Base-by-base conservation (phyloP, 2,113 vertebrate species). In the Oriolus oriolus region DNA sequence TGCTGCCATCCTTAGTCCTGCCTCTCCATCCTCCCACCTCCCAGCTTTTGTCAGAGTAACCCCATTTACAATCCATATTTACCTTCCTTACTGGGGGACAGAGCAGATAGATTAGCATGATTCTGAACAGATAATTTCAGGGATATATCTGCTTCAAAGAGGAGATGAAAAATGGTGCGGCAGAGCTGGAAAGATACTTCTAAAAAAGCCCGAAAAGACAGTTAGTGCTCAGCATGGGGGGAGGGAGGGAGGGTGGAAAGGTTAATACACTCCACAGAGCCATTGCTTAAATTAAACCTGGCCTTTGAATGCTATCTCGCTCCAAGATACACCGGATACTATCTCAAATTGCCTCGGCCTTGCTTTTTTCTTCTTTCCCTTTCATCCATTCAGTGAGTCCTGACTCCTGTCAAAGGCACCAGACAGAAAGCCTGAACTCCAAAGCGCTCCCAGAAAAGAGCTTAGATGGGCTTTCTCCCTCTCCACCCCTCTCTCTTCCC, bases 271-370 rank as follows among this genome's bases (percentile, higher is more conserved):
- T 96, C 80, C 60, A 28, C 39, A 86, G 92, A 95, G 39, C 35
- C 31, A 20, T 75, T 84, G 91, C 73, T 98, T 96, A 97, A 98
- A 97, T 98, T 97, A 97, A 94, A 96, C 69, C 52, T 82, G 87
- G 87, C 81, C 71, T 97, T 96, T 96, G 52, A 96, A 92, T 94
- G 74, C 82, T 88, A 84, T 49, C 93, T 82, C 74, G 7, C 92
- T 90, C 66, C 94, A 86, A 95, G 86, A 73, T 39, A 89, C 78
- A 75, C 31, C 41, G 13, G 53, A 70, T 76, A 84, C 90, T 39
- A 80, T 95, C 80, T 93, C 83, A 95, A 92, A 96, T 95, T 95
- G 61, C 84, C 86, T 94, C 14, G 0, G 57, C 85, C 85, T 89
- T 74, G 80, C 93, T 73, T 83, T 94, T 93, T 81, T 94, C 61